Conservation (phyloP, 1,140 invertebrate species). For the Diabrotica undecimpunctata region DNA sequence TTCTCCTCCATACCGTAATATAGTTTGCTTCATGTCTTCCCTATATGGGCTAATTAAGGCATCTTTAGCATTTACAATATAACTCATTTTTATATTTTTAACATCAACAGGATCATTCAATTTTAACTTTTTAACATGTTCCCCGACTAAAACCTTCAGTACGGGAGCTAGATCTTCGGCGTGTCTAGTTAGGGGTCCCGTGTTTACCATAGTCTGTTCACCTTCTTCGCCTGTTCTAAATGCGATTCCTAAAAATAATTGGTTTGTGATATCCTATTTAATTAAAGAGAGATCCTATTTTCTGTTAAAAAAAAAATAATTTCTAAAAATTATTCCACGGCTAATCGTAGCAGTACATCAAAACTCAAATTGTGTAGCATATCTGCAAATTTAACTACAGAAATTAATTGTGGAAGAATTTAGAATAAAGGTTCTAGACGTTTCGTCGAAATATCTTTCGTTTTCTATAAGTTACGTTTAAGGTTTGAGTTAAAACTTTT, state of each 20-base stretch:
- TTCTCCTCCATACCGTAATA: conserved; percentile 50
- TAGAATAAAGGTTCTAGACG: too few relatives aligned
- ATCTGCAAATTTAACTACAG: too few relatives aligned
- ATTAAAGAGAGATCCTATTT: conserved; percentile 5
- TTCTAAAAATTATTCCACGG: too few relatives aligned
- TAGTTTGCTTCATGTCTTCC: conserved; percentile 60
- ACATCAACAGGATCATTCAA: conserved; percentile 58
- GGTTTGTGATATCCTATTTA: not conserved
- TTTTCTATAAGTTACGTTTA: too few relatives aligned
- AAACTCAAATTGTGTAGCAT: too few relatives aligned
- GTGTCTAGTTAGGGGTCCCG: conserved; percentile 76
- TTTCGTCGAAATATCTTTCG: too few relatives aligned
- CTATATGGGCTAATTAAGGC: conserved; percentile 63
- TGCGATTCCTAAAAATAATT: conserved; percentile 53
- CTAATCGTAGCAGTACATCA: too few relatives aligned
- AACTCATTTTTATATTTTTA: conserved; percentile 71
- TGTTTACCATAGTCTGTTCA: conserved; percentile 63
- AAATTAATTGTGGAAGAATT: too few relatives aligned
- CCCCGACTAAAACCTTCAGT: conserved; percentile 59
- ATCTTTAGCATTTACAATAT: conserved; percentile 69
- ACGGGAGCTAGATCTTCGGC: conserved; percentile 71
- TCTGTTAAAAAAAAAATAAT: not conserved
- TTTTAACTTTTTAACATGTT: conserved; percentile 49
- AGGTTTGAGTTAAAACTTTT: too few relatives aligned
- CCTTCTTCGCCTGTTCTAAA: conserved; percentile 56